Evolutionary conservation across 2,888 invertebrate genomes (phyloP).

Genomic region (Phymatocera aterrima): DNA sequence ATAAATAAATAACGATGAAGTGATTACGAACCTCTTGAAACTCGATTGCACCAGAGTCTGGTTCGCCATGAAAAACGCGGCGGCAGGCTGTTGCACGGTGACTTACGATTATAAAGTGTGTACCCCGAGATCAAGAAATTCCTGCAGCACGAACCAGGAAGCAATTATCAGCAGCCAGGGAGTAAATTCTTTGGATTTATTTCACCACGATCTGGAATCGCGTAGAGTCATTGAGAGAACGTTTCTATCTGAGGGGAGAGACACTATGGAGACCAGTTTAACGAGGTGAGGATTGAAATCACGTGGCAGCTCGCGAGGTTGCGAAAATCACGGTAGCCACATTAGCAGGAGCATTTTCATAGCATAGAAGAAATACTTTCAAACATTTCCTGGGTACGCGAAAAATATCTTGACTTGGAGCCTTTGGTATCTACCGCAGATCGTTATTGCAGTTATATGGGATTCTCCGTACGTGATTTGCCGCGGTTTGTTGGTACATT

Average conservation of each 20-base stretch:
- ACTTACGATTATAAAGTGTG: background rate
- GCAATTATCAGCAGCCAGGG: background rate
- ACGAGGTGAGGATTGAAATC: background rate
- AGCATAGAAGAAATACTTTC: too few species aligned
- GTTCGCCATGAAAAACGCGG: background rate
- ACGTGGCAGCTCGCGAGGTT: background rate
- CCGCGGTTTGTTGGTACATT: too few species aligned
- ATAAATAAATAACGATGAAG: background rate
- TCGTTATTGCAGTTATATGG: too few species aligned
- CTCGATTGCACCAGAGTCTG: background rate
- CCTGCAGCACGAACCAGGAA: background rate
- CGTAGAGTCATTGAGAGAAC: background rate
- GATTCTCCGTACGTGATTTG: too few species aligned
- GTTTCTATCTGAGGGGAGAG: background rate
- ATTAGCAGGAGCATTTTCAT: too few species aligned
- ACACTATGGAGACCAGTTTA: background rate
- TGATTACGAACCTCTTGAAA: slow-evolving; percentile 6
- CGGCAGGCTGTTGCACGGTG: background rate
- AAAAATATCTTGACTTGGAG: too few species aligned
- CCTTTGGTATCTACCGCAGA: too few species aligned
- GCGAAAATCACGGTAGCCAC: background rate
- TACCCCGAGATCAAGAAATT: background rate
- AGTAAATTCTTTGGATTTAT: background rate
- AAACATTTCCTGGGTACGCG: too few species aligned
- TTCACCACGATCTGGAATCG: background rate